Conservation (phyloP, 1,140 invertebrate species). For the Listronotus bonariensis region DNA sequence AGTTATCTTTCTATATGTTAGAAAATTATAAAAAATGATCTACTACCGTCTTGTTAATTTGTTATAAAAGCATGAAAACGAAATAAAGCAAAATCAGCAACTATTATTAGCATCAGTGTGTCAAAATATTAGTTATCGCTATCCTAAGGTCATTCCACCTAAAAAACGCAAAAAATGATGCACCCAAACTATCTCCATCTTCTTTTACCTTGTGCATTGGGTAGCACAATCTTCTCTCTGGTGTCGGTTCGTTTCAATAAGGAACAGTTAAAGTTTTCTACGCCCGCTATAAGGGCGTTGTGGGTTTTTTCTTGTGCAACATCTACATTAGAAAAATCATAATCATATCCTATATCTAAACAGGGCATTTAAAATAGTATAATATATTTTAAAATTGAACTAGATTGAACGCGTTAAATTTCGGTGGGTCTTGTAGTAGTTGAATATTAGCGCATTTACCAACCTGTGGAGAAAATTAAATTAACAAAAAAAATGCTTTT, state of each 20-base stretch:
- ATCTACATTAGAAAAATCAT: conserved; percentile 60
- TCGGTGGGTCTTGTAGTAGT: too few relatives aligned
- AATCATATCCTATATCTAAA: too few relatives aligned
- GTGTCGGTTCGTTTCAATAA: conserved; percentile 76
- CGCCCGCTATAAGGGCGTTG: conserved; percentile 71
- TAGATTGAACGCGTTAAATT: too few relatives aligned
- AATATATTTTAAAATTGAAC: too few relatives aligned
- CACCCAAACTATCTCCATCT: neutral
- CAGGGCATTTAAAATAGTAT: too few relatives aligned
- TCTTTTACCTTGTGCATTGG: conserved; percentile 76
- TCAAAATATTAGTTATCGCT: conserved; percentile 1
- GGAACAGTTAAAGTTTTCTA: conserved; percentile 73
- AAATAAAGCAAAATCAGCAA: neutral
- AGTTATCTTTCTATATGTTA: too few relatives aligned
- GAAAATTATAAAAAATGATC: too few relatives aligned
- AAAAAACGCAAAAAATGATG: neutral
- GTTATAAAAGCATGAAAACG: conserved; percentile 1
- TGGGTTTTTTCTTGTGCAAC: conserved; percentile 76
- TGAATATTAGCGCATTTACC: too few relatives aligned
- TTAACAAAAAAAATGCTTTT: too few relatives aligned
- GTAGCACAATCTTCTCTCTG: conserved; percentile 78
- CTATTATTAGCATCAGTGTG: too few relatives aligned
- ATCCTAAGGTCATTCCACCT: neutral
- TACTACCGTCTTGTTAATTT: neutral
- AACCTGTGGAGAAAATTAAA: too few relatives aligned